These are phyloP conservation scores for Psix sp. DNA, from an alignment of 1,140 invertebrate genomes.

Conservation along the genomic window DNA sequence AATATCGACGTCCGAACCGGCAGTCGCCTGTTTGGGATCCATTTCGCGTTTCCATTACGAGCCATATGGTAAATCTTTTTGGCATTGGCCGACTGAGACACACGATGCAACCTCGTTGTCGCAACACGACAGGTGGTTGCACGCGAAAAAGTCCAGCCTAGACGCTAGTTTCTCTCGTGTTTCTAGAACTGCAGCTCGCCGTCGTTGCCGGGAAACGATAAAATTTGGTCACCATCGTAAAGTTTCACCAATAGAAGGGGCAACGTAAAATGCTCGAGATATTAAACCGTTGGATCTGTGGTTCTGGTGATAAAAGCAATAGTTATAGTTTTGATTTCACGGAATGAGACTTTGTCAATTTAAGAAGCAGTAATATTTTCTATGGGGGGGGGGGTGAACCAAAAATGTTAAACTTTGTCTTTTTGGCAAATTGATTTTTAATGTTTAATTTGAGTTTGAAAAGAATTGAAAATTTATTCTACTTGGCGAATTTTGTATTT, in stretches of 20 bases:
- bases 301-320: no score
- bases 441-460: no score
- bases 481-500: no score
- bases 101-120: constrained; percentile 45
- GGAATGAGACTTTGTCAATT: no score
- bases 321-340: no score
- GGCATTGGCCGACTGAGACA: constrained; percentile 41
- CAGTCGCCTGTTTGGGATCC: constrained; percentile 31
- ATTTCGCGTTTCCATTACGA: constrained; percentile 40
- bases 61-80: constrained; percentile 58
- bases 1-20: constrained; percentile 36
- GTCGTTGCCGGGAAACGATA: constrained; percentile 17
- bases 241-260: background rate
- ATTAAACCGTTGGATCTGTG: no score
- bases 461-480: no score
- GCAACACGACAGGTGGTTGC: constrained; percentile 54
- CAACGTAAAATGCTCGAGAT: no score
- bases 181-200: constrained; percentile 4
- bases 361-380: no score
- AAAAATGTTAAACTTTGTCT: no score
- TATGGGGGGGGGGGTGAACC: no score
- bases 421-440: no score
- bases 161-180: constrained; percentile 11
- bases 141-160: constrained; percentile 29
- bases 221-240: constrained; percentile 17